These are phyloP conservation scores for Gorsachius magnificus DNA, from an alignment of 2,797 vertebrate genomes.

Conservation along the genomic window DNA sequence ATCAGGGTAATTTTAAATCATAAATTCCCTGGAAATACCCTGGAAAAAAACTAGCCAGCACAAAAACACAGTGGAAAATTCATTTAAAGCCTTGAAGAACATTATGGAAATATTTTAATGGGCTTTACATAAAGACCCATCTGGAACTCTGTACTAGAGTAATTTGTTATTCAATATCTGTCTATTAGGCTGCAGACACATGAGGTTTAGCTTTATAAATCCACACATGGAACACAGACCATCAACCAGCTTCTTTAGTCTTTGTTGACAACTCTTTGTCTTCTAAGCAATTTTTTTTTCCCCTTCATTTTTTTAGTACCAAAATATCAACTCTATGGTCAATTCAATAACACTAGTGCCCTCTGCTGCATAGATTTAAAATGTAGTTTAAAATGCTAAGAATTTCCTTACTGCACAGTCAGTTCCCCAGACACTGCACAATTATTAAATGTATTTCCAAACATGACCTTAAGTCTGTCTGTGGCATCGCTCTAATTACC, in stretches of 20 bases:
- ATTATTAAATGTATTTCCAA: not conserved
- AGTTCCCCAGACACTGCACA: not conserved
- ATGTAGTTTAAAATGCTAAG: not conserved
- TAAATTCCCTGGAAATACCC: not conserved
- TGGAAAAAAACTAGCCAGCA: not conserved
- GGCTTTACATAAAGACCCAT: constrained; percentile 3
- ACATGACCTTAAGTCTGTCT: not conserved
- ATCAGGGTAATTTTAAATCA: not conserved
- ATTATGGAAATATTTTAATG: constrained; percentile 21
- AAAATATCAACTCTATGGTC: constrained; percentile 2
- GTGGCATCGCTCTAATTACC: not conserved
- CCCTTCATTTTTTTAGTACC: not conserved
- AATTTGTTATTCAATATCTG: not conserved
- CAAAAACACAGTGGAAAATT: not conserved
- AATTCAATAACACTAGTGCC: constrained; percentile 34
- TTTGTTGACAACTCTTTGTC: not conserved
- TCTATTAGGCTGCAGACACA: not conserved
- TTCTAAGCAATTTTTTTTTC: not conserved
- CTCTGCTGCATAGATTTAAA: constrained; percentile 52
- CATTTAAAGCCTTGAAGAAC: not conserved
- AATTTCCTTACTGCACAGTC: not conserved
- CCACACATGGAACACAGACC: not conserved
- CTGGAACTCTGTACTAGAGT: not conserved
- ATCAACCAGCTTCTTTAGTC: not conserved
- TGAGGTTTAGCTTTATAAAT: not conserved